A percentile compares a stretch with the other conserved stretches of the same genome.
These are phyloP conservation scores for Passer montanus DNA, from an alignment of 2,113 vertebrate genomes.

Conservation along the genomic window DNA sequence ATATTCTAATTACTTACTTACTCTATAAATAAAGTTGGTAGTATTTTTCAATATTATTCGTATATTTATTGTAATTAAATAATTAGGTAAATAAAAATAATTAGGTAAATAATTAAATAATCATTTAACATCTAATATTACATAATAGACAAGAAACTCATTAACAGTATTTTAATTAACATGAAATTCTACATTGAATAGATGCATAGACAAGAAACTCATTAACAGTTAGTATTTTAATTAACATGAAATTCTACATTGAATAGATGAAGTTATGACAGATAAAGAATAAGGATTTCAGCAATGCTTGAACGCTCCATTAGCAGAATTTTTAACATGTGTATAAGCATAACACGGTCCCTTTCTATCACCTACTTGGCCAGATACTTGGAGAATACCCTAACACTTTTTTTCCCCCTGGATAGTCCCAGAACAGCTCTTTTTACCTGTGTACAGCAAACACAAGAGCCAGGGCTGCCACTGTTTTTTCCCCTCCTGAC, in stretches of 20 bases:
- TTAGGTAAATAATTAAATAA: too few relatives aligned
- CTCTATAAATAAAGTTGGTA: not conserved
- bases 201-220: not conserved
- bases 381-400: not conserved
- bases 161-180: not conserved
- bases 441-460: conserved; percentile 93
- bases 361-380: not conserved
- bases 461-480: conserved; percentile 90
- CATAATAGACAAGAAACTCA: not conserved
- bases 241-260: not conserved
- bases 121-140: not conserved
- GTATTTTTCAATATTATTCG: not conserved
- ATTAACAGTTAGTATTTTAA: not conserved
- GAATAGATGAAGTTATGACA: not conserved
- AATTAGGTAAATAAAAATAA: not conserved
- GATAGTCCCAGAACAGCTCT: fast-evolving
- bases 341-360: not conserved
- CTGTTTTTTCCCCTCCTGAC: conserved; percentile 92
- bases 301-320: not conserved
- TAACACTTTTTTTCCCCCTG: not conserved
- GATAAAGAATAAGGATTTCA: not conserved
- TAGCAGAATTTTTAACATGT: not conserved
- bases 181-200: not conserved
- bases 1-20: not conserved
- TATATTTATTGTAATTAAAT: not conserved